A percentile compares a stretch with the other conserved stretches of the same genome.
Evolutionary conservation across 2,888 invertebrate species (phyloP).

Genomic region (Leptinotarsa tumamoca): DNA sequence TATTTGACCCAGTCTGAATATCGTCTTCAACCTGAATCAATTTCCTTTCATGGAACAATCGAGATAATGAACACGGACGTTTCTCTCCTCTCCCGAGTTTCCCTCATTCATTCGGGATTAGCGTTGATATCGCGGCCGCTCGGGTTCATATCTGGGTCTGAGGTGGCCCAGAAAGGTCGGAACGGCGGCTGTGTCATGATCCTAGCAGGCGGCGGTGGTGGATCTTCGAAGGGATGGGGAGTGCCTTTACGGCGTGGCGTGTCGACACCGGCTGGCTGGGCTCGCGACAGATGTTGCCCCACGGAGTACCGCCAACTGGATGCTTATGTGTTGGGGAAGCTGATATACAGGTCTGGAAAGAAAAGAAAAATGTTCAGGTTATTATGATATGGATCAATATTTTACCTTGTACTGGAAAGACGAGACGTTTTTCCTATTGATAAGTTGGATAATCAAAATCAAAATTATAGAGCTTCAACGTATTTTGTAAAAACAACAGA

Average conservation of each 20-base stretch:
- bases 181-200: slow-evolving; percentile 54
- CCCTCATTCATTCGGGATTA: slow-evolving; percentile 36
- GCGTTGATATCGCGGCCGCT: slow-evolving; percentile 52
- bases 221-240: slow-evolving; percentile 48
- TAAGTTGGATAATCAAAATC: too few relatives aligned
- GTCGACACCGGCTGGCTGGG: slow-evolving; percentile 58
- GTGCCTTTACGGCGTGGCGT: slow-evolving; percentile 56
- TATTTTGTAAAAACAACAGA: too few relatives aligned
- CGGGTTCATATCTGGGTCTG: slow-evolving; percentile 57
- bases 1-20: neutral
- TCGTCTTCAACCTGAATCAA: slow-evolving; percentile 6
- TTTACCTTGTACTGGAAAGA: too few relatives aligned
- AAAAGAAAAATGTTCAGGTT: neutral
- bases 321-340: neutral
- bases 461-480: too few relatives aligned
- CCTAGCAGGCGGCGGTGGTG: slow-evolving; percentile 53
- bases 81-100: slow-evolving; percentile 3
- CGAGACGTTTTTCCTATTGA: too few relatives aligned
- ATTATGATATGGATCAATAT: too few relatives aligned
- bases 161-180: slow-evolving; percentile 57
- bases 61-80: slow-evolving; percentile 12
- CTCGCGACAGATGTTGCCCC: slow-evolving; percentile 55
- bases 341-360: neutral
- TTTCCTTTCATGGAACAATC: slow-evolving; percentile 8
- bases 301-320: neutral